These are phyloP conservation scores for Penaeus indicus DNA, from an alignment of 1,140 invertebrate species.

Conservation along the genomic window DNA sequence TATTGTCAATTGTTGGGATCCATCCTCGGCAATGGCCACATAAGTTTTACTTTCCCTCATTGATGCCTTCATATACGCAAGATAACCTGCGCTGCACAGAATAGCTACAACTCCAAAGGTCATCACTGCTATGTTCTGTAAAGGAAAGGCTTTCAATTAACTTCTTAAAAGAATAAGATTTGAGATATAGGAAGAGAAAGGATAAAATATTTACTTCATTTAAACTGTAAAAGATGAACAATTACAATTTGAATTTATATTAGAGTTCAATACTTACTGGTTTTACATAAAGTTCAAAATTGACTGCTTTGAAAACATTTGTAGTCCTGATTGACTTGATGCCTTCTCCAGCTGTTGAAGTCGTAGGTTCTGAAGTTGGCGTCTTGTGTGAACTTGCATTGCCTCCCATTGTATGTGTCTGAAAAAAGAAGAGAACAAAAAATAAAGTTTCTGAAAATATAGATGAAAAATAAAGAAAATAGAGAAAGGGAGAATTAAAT, in stretches of 20 bases:
- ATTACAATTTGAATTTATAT: background rate
- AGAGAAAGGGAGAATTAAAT: no score
- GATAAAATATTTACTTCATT: no score
- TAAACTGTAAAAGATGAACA: background rate
- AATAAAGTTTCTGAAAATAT: no score
- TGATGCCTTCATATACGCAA: slow-evolving; percentile 66
- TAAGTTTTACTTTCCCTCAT: slow-evolving; percentile 53
- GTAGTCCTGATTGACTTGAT: slow-evolving; percentile 67
- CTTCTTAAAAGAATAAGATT: background rate
- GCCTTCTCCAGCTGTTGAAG: slow-evolving; percentile 42
- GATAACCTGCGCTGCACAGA: slow-evolving; percentile 60
- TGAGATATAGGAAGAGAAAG: no score
- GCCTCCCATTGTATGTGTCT: background rate
- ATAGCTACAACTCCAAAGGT: slow-evolving; percentile 64
- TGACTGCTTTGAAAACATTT: slow-evolving; percentile 68
- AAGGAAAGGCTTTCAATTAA: background rate
- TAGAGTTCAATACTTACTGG: slow-evolving; percentile 66
- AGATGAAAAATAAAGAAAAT: no score
- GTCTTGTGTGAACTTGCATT: background rate
- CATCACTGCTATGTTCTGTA: slow-evolving; percentile 66
- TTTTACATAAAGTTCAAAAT: slow-evolving; percentile 69
- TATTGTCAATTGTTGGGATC: slow-evolving; percentile 29
- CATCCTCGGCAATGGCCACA: slow-evolving; percentile 65
- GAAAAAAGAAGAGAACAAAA: no score
- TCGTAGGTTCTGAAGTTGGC: background rate